Evolutionary conservation across 2,113 vertebrate species (phyloP), one percentile per base, ranked within the genome.

Genomic region (Heptranchias perlo): DNA sequence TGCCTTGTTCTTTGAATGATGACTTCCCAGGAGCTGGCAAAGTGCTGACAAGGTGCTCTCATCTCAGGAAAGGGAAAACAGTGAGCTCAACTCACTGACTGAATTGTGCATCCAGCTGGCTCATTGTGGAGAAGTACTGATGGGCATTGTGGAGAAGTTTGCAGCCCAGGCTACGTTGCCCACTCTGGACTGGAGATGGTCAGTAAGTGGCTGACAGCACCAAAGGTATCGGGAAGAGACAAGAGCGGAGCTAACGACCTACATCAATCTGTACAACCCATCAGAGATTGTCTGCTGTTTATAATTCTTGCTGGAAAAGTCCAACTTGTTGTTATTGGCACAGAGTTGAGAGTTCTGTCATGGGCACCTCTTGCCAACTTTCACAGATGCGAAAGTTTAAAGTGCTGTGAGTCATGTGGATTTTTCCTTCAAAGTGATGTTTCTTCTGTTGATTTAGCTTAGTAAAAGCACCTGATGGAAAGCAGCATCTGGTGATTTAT

Each of bases 401-500:
- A 93, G 58, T 62, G 89, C 16, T 39, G 58, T 93, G 89, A 93
- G 89, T 93, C 89, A 93, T 93, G 58, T 39, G 35, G 89, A 62
- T 93, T 62, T 62, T 93, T 93, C 89, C 58, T 93, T 93, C 14
- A 93, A 93, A 93, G 58, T 21, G n/a, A n/a, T 39, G n/a, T 93
- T 93, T 93, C 89, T 62, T 39, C n/a, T 61, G 89, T 93, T 93
- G 89, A 93, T 39, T 93, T 93, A 93, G 58, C n/a, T 93, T 18
- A n/a, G 58, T 23, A 18, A 21, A 14, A 62, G 58, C 58, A 39
- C 58, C 86, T 93, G 89, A 62, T 93, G 89, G 89, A 93, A 93
- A 93, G 18, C 58, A 64, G 58, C 35, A 44, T 39, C 58, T 93
- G 35, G 89, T 93, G 89, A 93, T 93, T 93, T 93, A 93, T 64